phyloP scores from a whole-genome alignment of 2,113 vertebrate species.

The Myrmecobius fasciatus region DNA sequence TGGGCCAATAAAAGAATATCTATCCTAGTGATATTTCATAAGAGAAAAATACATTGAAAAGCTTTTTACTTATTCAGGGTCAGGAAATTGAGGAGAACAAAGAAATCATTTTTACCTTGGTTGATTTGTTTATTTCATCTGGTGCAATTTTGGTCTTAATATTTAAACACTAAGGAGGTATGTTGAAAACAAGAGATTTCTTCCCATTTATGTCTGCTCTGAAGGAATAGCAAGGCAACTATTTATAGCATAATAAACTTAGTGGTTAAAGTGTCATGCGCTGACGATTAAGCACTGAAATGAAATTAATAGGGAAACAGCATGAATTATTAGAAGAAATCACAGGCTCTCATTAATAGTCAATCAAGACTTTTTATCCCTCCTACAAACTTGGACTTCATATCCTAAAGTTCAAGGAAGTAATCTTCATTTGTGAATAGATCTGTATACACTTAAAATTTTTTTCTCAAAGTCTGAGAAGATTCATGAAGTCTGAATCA shows the following conservation, averaged over 20 bases:
- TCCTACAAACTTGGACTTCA: slow-evolving; percentile 74
- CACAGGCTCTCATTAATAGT: slow-evolving; percentile 77
- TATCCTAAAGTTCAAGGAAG: slow-evolving; percentile 72
- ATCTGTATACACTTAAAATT: slow-evolving; percentile 58
- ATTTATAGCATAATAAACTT: slow-evolving; percentile 81
- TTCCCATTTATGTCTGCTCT: slow-evolving; percentile 69
- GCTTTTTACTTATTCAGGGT: slow-evolving; percentile 61
- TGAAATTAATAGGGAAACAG: slow-evolving; percentile 77
- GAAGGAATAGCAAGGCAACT: slow-evolving; percentile 70
- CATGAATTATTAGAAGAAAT: slow-evolving; percentile 70
- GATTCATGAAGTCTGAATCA: slow-evolving; percentile 68
- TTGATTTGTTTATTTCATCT: slow-evolving; percentile 73
- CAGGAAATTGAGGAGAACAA: slow-evolving; percentile 51
- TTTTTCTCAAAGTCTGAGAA: no score
- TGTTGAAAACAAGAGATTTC: slow-evolving; percentile 70
- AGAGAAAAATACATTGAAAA: slow-evolving; percentile 59
- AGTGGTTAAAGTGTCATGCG: slow-evolving; percentile 80
- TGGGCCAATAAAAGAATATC: slow-evolving; percentile 61
- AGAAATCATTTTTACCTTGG: slow-evolving; percentile 59
- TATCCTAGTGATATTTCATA: slow-evolving; percentile 52
- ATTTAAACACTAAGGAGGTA: slow-evolving; percentile 68
- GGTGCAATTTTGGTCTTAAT: slow-evolving; percentile 64
- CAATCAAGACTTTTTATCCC: slow-evolving; percentile 78
- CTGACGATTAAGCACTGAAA: slow-evolving; percentile 78
- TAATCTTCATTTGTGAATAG: slow-evolving; percentile 53